Evolutionary conservation across 2,113 vertebrate genomes (phyloP).

Genomic region (Rhinoderma darwinii): DNA sequence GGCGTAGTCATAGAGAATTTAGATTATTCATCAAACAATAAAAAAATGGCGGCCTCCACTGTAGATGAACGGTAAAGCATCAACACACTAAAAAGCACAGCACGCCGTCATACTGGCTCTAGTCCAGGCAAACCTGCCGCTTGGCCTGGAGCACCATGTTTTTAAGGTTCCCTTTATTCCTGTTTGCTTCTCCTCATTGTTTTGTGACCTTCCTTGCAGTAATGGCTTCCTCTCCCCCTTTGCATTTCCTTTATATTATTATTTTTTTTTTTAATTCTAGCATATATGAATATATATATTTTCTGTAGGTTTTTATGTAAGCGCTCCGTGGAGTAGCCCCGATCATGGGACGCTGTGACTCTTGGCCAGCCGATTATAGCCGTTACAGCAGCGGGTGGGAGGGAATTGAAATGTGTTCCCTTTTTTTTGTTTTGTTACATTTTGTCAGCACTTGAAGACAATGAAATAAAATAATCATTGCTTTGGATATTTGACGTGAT

Average conservation of each 20-base stretch:
- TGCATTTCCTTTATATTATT: constrained; percentile 10
- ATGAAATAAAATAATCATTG: constrained; percentile 51
- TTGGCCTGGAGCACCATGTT: background rate
- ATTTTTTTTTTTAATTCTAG: constrained; percentile 16
- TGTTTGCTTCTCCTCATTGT: background rate
- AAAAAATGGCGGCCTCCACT: background rate
- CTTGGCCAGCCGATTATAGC: constrained; percentile 16
- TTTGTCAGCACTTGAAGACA: constrained; percentile 57
- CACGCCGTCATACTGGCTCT: background rate
- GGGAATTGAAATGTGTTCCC: constrained; percentile 30
- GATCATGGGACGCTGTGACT: constrained; percentile 33
- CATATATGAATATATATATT: constrained; percentile 54
- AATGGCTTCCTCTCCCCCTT: constrained; percentile 11
- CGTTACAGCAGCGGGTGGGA: background rate
- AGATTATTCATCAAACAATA: background rate
- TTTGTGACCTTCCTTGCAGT: constrained; percentile 27
- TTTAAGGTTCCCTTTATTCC: background rate
- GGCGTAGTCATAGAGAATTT: background rate
- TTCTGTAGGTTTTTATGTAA: constrained; percentile 52
- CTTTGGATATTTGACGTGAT: constrained; percentile 29
- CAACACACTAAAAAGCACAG: constrained; percentile 38
- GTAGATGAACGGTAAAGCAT: background rate
- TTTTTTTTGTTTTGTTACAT: constrained; percentile 50
- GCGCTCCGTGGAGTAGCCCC: constrained; percentile 8
- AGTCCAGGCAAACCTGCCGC: background rate